A percentile compares a stretch with the other conserved stretches of the same genome.
Conservation (phyloP, 1,140 invertebrate genomes). For the Mizuhopecten yessoensis region DNA sequence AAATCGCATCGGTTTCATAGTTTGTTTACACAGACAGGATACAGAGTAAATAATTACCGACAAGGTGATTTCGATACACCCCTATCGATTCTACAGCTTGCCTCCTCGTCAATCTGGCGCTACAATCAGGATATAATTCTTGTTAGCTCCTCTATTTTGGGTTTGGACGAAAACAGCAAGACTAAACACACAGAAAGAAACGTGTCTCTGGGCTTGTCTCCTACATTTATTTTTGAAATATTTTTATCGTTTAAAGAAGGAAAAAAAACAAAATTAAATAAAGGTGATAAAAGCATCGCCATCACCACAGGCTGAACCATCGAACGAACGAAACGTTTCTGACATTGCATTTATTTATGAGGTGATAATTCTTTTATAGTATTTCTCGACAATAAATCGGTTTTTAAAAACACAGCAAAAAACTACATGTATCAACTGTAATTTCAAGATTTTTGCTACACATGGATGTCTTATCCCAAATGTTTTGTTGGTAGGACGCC, state of each 20-base stretch:
- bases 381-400: too few relatives aligned
- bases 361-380: too few relatives aligned
- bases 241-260: conserved; percentile 16
- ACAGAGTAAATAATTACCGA: neutral
- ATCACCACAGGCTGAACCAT: neutral
- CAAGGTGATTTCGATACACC: neutral
- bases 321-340: too few relatives aligned
- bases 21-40: neutral
- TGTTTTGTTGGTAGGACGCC: too few relatives aligned
- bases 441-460: too few relatives aligned
- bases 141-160: neutral
- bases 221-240: neutral
- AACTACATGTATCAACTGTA: too few relatives aligned
- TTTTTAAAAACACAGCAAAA: too few relatives aligned
- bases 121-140: neutral
- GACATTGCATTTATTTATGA: too few relatives aligned
- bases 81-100: neutral
- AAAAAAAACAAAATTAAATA: neutral
- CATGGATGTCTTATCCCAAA: too few relatives aligned
- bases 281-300: neutral
- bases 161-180: neutral
- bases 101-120: neutral
- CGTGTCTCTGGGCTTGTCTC: neutral
- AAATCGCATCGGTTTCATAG: neutral
- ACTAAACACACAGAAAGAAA: neutral